Evolutionary conservation across 92 coral and sea anemone genomes (phyloP).

Genomic region (Umimayanthus chanpuru): DNA sequence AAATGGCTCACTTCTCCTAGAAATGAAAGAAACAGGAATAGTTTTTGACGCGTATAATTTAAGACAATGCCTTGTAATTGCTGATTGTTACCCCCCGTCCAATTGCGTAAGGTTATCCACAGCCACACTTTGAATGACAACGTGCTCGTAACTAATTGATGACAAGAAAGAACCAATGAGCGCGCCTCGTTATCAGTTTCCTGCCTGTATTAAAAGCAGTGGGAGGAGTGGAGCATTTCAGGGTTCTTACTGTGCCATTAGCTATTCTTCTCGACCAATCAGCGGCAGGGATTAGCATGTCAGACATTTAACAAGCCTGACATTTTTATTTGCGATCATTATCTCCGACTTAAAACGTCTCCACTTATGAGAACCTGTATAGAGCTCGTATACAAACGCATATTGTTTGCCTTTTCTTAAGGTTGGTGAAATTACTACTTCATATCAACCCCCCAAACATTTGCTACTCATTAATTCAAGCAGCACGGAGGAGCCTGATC

Average conservation of each 20-base stretch:
- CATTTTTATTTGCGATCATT: slow-evolving; percentile 99
- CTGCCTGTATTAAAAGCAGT: slow-evolving; percentile 85
- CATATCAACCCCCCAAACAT: slow-evolving; percentile 63
- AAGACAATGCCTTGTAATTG: slow-evolving; percentile 89
- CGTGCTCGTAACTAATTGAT: slow-evolving; percentile 96
- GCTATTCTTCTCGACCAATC: slow-evolving; percentile 83
- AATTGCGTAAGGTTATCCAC: slow-evolving; percentile 94
- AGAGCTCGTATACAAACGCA: slow-evolving; percentile 92
- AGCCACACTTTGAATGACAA: slow-evolving; percentile 92
- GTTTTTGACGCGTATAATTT: slow-evolving; percentile 72
- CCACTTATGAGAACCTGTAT: slow-evolving; percentile 96
- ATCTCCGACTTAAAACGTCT: slow-evolving; percentile 99
- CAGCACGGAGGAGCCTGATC: slow-evolving; percentile 46
- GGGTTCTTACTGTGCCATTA: slow-evolving; percentile 98
- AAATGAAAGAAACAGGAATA: slow-evolving; percentile 61
- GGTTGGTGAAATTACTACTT: slow-evolving; percentile 73
- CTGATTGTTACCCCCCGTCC: slow-evolving; percentile 94
- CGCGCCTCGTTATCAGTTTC: slow-evolving; percentile 70
- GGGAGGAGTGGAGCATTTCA: slow-evolving; percentile 96
- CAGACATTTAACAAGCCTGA: slow-evolving; percentile 99
- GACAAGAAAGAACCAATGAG: slow-evolving; percentile 85
- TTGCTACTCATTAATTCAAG: slow-evolving; percentile 66
- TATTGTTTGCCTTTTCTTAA: slow-evolving; percentile 95
- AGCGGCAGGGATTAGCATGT: slow-evolving; percentile 75
- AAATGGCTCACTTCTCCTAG: slow-evolving; percentile 72